A percentile compares a stretch with the other conserved stretches of the same genome.
These are phyloP conservation scores for Excalfactoria chinensis DNA, from an alignment of 2,113 vertebrate genomes.

Conservation along the genomic window DNA sequence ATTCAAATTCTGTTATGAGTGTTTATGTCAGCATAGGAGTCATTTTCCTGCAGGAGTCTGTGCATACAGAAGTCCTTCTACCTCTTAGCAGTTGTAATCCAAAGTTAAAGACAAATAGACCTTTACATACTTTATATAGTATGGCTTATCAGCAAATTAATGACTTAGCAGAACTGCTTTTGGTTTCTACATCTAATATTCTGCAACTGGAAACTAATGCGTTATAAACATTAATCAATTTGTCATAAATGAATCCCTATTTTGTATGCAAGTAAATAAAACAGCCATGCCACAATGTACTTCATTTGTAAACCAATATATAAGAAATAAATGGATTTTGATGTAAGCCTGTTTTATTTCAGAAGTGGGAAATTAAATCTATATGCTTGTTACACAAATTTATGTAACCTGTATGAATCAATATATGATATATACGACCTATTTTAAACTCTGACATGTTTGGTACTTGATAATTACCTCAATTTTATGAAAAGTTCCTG, in stretches of 20 bases:
- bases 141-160: constrained; percentile 45
- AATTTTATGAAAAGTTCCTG: constrained; percentile 39
- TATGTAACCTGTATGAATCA: constrained; percentile 15
- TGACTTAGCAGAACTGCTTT: neutral
- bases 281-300: neutral
- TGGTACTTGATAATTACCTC: constrained; percentile 46
- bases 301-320: constrained; percentile 51
- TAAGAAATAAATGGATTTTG: constrained; percentile 22
- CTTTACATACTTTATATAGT: constrained; percentile 13
- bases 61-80: neutral
- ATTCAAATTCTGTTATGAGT: neutral
- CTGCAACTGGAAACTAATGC: constrained; percentile 13
- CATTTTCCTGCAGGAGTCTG: neutral
- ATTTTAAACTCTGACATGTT: neutral
- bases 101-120: constrained; percentile 22
- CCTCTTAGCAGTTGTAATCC: neutral
- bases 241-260: constrained; percentile 30
- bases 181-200: constrained; percentile 10
- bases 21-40: fast-evolving
- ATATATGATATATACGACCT: neutral
- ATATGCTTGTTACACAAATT: constrained; percentile 32
- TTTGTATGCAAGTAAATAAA: constrained; percentile 44
- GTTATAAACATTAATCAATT: constrained; percentile 61
- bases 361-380: neutral
- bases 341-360: neutral